A percentile compares a stretch with the other conserved stretches of the same genome.
Conservation (phyloP, 2,113 vertebrate genomes). For the Sinosuthora webbiana region DNA sequence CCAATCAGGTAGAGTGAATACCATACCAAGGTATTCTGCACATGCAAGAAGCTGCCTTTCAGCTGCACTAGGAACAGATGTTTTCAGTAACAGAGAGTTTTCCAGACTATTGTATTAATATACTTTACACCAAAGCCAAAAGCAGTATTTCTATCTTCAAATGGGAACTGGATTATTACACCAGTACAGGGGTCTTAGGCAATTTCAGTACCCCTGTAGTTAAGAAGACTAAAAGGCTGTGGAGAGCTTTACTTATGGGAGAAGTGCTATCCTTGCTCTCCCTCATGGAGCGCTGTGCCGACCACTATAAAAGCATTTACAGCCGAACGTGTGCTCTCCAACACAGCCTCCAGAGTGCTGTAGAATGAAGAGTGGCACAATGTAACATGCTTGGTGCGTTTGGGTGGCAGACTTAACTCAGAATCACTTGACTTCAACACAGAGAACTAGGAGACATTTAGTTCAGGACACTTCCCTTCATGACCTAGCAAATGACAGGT, state of each 20-base stretch:
- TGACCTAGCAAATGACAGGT: background rate
- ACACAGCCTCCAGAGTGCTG: background rate
- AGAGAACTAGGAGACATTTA: background rate
- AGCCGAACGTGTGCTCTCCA: background rate
- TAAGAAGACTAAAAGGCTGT: background rate
- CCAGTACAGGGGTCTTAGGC: background rate
- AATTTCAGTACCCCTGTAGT: background rate
- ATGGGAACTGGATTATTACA: background rate
- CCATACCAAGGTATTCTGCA: background rate
- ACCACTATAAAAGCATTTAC: background rate
- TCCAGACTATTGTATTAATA: background rate
- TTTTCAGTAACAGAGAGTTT: background rate
- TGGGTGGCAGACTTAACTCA: background rate
- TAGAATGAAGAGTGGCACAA: background rate
- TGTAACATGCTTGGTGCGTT: background rate
- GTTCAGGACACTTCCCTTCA: background rate
- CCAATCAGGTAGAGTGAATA: background rate
- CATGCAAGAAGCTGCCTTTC: background rate
- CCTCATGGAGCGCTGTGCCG: background rate
- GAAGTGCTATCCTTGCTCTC: background rate
- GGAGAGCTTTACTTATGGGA: background rate
- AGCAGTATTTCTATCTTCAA: background rate
- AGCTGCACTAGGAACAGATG: background rate
- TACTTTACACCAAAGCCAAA: background rate
- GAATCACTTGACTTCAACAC: background rate